Conservation (phyloP, 2,888 invertebrate species). For the Leptura quadrifasciata region DNA sequence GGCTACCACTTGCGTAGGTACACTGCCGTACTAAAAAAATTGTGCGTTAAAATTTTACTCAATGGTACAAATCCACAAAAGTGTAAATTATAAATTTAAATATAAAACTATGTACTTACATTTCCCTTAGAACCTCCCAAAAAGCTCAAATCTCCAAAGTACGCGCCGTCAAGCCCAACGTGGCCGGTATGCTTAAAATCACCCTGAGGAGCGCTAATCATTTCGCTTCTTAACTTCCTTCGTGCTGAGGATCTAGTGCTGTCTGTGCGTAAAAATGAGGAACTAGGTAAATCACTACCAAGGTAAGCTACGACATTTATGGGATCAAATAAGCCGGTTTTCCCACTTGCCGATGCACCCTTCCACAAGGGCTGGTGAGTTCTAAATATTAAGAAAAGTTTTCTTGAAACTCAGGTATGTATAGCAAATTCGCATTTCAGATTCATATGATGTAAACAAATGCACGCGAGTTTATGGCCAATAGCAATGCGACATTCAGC, state of each 20-base stretch:
- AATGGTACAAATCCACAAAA: background rate
- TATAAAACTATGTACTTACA: slow-evolving; percentile 65
- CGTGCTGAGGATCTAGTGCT: slow-evolving; percentile 79
- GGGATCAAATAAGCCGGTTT: slow-evolving; percentile 95
- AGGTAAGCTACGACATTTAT: slow-evolving; percentile 91
- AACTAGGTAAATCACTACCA: slow-evolving; percentile 83
- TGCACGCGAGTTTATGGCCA: too few species aligned
- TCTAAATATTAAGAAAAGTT: slow-evolving; percentile 64
- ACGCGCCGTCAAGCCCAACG: slow-evolving; percentile 97
- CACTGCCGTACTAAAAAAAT: slow-evolving; percentile 79
- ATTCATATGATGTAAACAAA: too few species aligned
- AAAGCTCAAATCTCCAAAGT: slow-evolving; percentile 94
- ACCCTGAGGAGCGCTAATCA: slow-evolving; percentile 98
- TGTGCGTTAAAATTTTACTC: background rate
- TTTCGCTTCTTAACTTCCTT: slow-evolving; percentile 87
- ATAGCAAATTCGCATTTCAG: too few species aligned
- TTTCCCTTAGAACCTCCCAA: slow-evolving; percentile 77
- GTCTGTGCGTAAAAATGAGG: slow-evolving; percentile 75
- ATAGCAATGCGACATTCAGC: too few species aligned
- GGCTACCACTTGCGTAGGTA: slow-evolving; percentile 91
- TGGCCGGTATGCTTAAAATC: slow-evolving; percentile 97
- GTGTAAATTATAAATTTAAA: too few species aligned
- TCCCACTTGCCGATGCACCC: slow-evolving; percentile 91
- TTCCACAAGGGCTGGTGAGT: slow-evolving; percentile 88
- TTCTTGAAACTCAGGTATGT: too few species aligned